A percentile compares a stretch with the other conserved stretches of the same genome.
Evolutionary conservation across 2,113 vertebrate genomes (phyloP).

Genomic region (Holacanthus passer): DNA sequence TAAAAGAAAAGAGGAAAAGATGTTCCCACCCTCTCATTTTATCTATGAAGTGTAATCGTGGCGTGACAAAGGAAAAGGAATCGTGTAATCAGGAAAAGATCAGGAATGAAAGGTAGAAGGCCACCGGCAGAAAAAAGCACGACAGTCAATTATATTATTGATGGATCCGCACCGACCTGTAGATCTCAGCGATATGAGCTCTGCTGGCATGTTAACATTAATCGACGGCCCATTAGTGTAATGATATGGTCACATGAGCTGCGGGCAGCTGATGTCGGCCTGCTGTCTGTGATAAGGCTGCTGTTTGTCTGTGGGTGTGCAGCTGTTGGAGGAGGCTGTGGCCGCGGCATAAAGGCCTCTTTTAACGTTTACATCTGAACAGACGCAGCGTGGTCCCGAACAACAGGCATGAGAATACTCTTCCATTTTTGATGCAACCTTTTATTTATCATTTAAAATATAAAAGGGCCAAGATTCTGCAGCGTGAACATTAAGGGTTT

Average conservation of each 20-base stretch:
- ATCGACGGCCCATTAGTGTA: conserved; percentile 73
- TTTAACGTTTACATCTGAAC: conserved; percentile 33
- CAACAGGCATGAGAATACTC: neutral
- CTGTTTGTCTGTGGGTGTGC: conserved; percentile 54
- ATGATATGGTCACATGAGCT: conserved; percentile 66
- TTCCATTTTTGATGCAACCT: neutral
- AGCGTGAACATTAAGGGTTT: too few relatives aligned
- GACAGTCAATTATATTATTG: conserved; percentile 44
- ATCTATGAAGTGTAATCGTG: conserved; percentile 1
- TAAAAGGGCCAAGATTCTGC: too few relatives aligned
- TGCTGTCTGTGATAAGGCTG: conserved; percentile 47
- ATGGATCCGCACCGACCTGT: conserved; percentile 47
- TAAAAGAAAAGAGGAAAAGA: neutral
- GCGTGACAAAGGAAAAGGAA: conserved; percentile 21
- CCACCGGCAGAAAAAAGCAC: neutral
- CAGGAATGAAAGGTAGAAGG: conserved; percentile 6
- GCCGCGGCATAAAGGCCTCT: conserved; percentile 41
- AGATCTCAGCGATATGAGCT: conserved; percentile 63
- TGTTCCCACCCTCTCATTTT: neutral
- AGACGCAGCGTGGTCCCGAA: conserved; percentile 5
- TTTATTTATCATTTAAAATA: neutral
- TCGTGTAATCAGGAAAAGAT: conserved; percentile 7
- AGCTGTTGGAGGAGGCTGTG: conserved; percentile 48
- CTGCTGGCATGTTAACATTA: conserved; percentile 74
- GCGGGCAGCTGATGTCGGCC: conserved; percentile 56